These are phyloP conservation scores for Lamellibrachia columna DNA, from an alignment of 2,888 invertebrate genomes.

Conservation along the genomic window DNA sequence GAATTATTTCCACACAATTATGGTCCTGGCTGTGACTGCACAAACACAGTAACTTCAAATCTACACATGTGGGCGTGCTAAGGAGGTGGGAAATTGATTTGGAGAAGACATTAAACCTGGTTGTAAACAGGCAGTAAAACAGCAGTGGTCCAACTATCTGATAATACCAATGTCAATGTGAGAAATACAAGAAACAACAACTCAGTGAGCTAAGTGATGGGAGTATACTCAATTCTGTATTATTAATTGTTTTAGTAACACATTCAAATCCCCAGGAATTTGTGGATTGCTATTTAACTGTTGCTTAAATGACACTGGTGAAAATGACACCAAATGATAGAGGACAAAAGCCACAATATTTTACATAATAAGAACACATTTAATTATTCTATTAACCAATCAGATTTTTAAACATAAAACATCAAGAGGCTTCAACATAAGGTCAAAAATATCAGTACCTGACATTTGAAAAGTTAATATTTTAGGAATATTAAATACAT, in stretches of 20 bases:
- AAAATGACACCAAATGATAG: neutral
- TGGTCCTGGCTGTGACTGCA: neutral
- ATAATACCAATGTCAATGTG: too few relatives aligned
- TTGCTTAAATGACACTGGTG: neutral
- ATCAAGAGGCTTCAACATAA: too few relatives aligned
- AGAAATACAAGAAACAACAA: neutral
- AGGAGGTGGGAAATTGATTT: neutral
- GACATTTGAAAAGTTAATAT: too few relatives aligned
- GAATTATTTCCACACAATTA: conserved; percentile 10
- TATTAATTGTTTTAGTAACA: neutral
- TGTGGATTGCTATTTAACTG: neutral
- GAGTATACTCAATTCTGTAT: neutral
- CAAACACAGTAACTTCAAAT: neutral
- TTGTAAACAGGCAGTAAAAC: neutral
- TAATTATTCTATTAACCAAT: too few relatives aligned
- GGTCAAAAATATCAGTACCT: too few relatives aligned
- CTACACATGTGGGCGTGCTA: neutral
- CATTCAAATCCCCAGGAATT: neutral
- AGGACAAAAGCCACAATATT: neutral
- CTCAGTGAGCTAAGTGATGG: neutral
- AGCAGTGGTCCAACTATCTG: too few relatives aligned
- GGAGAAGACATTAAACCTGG: neutral
- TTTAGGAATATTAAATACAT: too few relatives aligned
- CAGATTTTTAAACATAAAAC: too few relatives aligned
- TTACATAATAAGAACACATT: too few relatives aligned